These are phyloP conservation scores for Hylaea fasciaria DNA, from an alignment of 2,888 invertebrate species.

Conservation along the genomic window DNA sequence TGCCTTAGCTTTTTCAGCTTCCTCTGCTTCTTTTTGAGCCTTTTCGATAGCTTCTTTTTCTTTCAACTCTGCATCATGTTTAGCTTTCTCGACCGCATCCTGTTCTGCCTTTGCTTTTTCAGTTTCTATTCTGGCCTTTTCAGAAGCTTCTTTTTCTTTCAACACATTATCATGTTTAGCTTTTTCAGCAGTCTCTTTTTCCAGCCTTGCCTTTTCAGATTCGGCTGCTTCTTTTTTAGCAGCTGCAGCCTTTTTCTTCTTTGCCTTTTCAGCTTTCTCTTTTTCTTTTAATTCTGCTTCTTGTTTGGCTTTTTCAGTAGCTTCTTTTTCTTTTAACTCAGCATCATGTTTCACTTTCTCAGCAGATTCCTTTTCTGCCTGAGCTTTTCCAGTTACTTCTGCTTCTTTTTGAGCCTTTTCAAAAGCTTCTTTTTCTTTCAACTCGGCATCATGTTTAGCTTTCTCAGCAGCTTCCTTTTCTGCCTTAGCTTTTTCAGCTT, in stretches of 20 bases:
- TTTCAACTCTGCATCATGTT: not conserved
- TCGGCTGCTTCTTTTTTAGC: too few relatives aligned
- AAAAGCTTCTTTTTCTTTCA: conserved; percentile 11
- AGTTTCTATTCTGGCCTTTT: conserved; percentile 17
- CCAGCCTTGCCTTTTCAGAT: too few relatives aligned
- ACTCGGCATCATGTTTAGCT: not conserved
- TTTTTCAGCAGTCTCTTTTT: too few relatives aligned
- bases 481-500: conserved; percentile 19
- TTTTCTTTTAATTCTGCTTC: conserved; percentile 11
- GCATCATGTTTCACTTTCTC: too few relatives aligned
- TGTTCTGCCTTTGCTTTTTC: conserved; percentile 1
- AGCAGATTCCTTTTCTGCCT: too few relatives aligned
- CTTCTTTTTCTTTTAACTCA: not conserved
- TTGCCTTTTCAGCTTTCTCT: too few relatives aligned
- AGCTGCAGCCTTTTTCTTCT: too few relatives aligned
- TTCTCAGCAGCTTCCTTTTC: not conserved
- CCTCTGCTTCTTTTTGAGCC: conserved; percentile 5
- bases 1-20: conserved; percentile 7
- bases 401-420: conserved; percentile 20
- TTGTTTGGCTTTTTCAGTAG: conserved; percentile 11
- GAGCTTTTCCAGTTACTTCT: too few relatives aligned
- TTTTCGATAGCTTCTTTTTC: not conserved
- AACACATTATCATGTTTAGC: too few relatives aligned
- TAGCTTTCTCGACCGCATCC: conserved; percentile 26
- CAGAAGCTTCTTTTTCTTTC: conserved; percentile 2